phyloP scores from a whole-genome alignment of 2,888 invertebrate species.

The Chorisops tibialis region DNA sequence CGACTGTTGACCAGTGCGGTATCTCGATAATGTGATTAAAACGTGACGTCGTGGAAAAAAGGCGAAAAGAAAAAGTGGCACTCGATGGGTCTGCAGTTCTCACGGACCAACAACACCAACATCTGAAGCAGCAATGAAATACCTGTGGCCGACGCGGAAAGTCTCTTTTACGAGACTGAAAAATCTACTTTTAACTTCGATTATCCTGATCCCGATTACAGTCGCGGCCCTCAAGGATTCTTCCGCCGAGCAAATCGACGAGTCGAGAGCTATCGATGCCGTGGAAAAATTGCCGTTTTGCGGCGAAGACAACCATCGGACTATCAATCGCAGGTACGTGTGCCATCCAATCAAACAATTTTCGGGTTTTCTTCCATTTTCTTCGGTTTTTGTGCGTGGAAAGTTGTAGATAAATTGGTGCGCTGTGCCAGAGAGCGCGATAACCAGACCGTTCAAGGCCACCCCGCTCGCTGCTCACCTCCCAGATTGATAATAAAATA shows the following conservation, averaged over 20 bases:
- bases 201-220: slow-evolving; percentile 16
- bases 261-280: background rate
- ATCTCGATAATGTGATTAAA: too few relatives aligned
- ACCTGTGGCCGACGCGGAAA: background rate
- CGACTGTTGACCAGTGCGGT: too few relatives aligned
- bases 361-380: background rate
- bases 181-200: slow-evolving; percentile 11
- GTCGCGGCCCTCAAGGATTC: background rate
- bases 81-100: slow-evolving; percentile 6
- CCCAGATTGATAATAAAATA: too few relatives aligned
- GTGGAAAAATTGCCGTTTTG: slow-evolving; percentile 43
- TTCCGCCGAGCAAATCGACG: background rate
- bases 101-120: background rate
- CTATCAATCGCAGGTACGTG: slow-evolving; percentile 46
- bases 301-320: slow-evolving; percentile 43
- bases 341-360: background rate
- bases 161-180: background rate
- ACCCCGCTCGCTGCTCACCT: too few relatives aligned
- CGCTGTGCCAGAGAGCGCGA: too few relatives aligned
- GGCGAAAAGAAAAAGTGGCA: background rate
- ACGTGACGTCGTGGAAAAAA: too few relatives aligned
- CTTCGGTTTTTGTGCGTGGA: slow-evolving; percentile 69
- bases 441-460: too few relatives aligned
- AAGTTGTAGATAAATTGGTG: too few relatives aligned
- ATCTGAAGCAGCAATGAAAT: slow-evolving; percentile 3